Percentiles rank a stretch among this genome's conserved stretches.
phyloP scores from a whole-genome alignment of 2,888 invertebrate genomes.

The Rotaria magnacalcarata region DNA sequence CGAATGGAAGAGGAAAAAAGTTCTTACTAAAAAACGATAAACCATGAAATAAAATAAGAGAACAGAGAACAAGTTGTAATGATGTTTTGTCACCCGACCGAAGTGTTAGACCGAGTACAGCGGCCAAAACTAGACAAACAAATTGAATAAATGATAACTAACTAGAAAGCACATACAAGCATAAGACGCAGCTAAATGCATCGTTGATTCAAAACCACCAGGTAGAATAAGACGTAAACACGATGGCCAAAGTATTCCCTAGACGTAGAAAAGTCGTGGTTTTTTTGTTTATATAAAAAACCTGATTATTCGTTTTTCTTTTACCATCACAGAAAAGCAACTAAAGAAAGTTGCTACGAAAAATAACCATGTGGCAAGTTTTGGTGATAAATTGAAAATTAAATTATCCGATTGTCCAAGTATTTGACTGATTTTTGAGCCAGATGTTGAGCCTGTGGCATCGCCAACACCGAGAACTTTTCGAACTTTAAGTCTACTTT shows the following conservation, averaged over 20 bases:
- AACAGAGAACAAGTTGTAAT: neutral
- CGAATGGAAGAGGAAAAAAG: neutral
- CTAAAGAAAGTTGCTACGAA: neutral
- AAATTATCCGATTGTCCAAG: slow-evolving; percentile 10
- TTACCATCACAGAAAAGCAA: neutral
- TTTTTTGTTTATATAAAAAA: neutral
- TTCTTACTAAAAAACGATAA: neutral
- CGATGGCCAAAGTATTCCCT: neutral
- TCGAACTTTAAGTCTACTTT: neutral
- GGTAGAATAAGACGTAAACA: neutral
- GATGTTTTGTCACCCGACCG: neutral
- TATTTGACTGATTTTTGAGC: neutral
- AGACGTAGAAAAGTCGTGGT: neutral
- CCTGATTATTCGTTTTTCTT: neutral
- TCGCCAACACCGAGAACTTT: neutral
- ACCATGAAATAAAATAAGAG: neutral
- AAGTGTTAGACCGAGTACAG: neutral
- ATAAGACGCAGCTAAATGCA: neutral
- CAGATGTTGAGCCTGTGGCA: neutral
- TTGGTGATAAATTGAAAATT: neutral
- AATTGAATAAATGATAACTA: neutral
- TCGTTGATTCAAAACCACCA: neutral
- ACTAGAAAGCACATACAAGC: neutral
- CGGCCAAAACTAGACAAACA: neutral
- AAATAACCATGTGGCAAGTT: neutral